Base-by-base conservation (phyloP, 2,113 vertebrate genomes). In the Pipra filicauda region DNA sequence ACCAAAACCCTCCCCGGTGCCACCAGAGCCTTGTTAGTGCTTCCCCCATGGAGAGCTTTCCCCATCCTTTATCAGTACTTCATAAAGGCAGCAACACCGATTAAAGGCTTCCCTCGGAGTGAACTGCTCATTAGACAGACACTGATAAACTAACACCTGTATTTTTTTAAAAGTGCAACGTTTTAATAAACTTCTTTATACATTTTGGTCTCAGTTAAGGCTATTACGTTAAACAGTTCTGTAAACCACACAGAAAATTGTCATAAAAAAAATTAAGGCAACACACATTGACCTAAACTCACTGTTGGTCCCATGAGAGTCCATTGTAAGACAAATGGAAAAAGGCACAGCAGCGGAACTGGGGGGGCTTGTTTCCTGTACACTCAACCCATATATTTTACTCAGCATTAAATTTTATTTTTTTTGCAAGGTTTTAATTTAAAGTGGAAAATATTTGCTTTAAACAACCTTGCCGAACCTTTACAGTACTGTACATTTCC, bases 221-320 rank as follows among this genome's bases (percentile, higher is more conserved):
- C 94, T 95, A 95, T 96, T 95, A 97, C 59, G 71, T 88, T 48
- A 95, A 64, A 90, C 93, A 92, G 67, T 91, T 94, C 71, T 93
- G 97, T 98, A 98, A 98, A 98, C 98, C 65, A 93, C 73, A 88
- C 54, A 84, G 80, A 90, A 95, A 95, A 74, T 93, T 67, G 79
- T 95, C 55, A 43, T 95, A 89, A 93, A 96, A 96, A 73, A 61
- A 82, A n/a, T 57, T 55, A 95, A 96, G 93, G 71, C 51, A 82
- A 91, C 64, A 77, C 72, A 71, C 74, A 84, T 27, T 89, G 75
- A 91, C 87, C 58, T 80, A 73, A 81, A 76, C 24, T 62, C 83
- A 27, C 23, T 48, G 57, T 74, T 79, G 94, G 94, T 90, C 97
- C 96, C 88, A 14, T n/a, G 5, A 48, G 44, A 93, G 71, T 55